Percentiles rank a stretch among this genome's conserved stretches.
These are phyloP conservation scores for Leucozona laternaria DNA, from an alignment of 2,888 invertebrate species.

Conservation along the genomic window DNA sequence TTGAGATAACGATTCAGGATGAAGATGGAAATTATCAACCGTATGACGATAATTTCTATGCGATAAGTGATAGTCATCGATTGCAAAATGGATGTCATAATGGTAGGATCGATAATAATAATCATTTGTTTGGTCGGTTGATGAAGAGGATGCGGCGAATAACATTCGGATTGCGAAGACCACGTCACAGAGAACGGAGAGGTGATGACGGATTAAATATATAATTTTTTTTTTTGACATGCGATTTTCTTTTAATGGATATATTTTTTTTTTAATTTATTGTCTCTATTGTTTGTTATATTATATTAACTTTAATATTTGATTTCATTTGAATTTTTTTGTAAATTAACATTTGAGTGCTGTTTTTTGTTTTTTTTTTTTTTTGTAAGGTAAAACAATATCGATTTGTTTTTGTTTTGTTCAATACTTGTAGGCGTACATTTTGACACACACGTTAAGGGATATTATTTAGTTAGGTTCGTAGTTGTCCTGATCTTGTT, in stretches of 20 bases:
- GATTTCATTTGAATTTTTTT: conserved; percentile 55
- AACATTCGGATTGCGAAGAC: conserved; percentile 83
- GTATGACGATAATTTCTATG: conserved; percentile 81
- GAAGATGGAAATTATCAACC: conserved; percentile 82
- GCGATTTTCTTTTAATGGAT: conserved; percentile 56
- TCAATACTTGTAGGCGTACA: background rate
- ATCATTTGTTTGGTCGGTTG: conserved; percentile 82
- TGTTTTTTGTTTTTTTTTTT: conserved; percentile 68
- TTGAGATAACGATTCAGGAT: conserved; percentile 83
- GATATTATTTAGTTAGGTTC: background rate
- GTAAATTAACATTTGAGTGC: conserved; percentile 46
- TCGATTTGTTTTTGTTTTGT: conserved; percentile 19
- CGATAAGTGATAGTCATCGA: conserved; percentile 77
- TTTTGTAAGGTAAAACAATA: conserved; percentile 5
- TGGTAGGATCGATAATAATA: conserved; percentile 78
- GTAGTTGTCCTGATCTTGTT: background rate
- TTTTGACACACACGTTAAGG: background rate
- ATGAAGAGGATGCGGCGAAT: conserved; percentile 82
- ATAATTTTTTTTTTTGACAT: conserved; percentile 41
- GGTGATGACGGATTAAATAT: conserved; percentile 80
- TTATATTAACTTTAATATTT: conserved; percentile 24
- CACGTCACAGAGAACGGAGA: conserved; percentile 83
- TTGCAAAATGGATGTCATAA: conserved; percentile 79
- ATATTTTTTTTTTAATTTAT: conserved; percentile 53
- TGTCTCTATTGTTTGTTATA: conserved; percentile 16